Base-by-base conservation (phyloP, 2,888 invertebrate species). In the Mylabris sibirica region DNA sequence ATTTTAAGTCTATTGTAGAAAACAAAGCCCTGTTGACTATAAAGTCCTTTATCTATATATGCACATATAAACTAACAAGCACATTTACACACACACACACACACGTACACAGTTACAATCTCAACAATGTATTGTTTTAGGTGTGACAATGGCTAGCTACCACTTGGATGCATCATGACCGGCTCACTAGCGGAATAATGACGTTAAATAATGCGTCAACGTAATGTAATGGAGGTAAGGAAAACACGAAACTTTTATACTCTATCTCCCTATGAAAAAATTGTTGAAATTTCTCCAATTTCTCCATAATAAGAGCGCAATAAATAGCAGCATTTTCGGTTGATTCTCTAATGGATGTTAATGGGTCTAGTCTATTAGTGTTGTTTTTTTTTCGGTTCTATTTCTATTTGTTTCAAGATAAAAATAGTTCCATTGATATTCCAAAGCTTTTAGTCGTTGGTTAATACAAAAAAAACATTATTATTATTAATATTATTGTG, bases 161-260 rank as follows among this genome's bases (percentile, higher is more conserved):
- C 68, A 71, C 71, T 73, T 72, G 69, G 71, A 71, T 70, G 71
- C 73, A 75, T 74, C 76, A 75, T 78, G 76, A 76, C 75, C 74
- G 64, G 71, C 70, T 73, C 71, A 73, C 71, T 64, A 69, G 53
- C 70, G 72, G 73, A 57, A 79, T 78, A 78, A 79, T 78, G 79
- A 78, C 69, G 76, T 75, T 68, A 77, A 77, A 77, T 78, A 78
- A 79, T 79, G 78, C 76, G 75, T 72, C 68, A 74, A 77, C 75
- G 77, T 79, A 79, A 79, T 79, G 78, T 79, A 74, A 79, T 79
- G 79, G 79, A 79, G 79, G 79, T 79, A 77, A 78, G 78, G 70
- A 75, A 73, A 3, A 49, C 8, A 49, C 3, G n/a, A 11, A 9
- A 20, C 20, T 17, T 20, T 9, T 0, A 11, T 0, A 49, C 3